phyloP scores from a whole-genome alignment of 2,113 vertebrate genomes.

The Xiphorhynchus elegans region DNA sequence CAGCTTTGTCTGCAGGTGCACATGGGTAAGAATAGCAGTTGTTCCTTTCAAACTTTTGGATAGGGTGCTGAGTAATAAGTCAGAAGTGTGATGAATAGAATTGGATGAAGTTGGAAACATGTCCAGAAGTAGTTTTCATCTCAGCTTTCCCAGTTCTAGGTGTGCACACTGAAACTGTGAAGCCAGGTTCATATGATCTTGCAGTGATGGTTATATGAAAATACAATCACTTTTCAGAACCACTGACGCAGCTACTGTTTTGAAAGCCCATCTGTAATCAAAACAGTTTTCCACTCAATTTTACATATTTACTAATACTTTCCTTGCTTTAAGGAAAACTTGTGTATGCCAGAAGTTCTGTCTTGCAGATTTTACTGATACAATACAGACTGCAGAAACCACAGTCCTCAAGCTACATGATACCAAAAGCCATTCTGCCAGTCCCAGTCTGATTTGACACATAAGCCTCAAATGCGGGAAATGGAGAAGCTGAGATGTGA shows the following conservation, averaged over 20 bases:
- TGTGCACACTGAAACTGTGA: not conserved
- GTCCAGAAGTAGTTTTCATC: not conserved
- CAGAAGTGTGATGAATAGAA: not conserved
- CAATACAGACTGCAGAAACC: not conserved
- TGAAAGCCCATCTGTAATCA: not conserved
- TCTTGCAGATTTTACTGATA: not conserved
- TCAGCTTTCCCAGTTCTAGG: not conserved
- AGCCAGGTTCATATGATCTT: not conserved
- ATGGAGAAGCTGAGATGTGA: not conserved
- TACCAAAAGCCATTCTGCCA: not conserved
- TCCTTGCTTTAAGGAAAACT: not conserved
- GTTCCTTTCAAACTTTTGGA: not conserved
- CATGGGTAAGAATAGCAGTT: not conserved
- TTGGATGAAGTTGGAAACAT: not conserved
- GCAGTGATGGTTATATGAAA: not conserved
- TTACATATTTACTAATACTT: not conserved
- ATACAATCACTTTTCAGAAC: not conserved
- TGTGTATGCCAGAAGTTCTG: not conserved
- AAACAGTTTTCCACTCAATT: not conserved
- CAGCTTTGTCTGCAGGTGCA: not conserved
- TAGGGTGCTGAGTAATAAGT: not conserved
- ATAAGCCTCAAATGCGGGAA: not conserved
- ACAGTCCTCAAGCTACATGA: not conserved
- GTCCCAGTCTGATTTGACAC: not conserved
- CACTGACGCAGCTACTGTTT: not conserved